Percentiles rank a stretch among this genome's conserved stretches.
Evolutionary conservation across 2,113 vertebrate genomes (phyloP).

Genomic region (Aldabrachelys gigantea): DNA sequence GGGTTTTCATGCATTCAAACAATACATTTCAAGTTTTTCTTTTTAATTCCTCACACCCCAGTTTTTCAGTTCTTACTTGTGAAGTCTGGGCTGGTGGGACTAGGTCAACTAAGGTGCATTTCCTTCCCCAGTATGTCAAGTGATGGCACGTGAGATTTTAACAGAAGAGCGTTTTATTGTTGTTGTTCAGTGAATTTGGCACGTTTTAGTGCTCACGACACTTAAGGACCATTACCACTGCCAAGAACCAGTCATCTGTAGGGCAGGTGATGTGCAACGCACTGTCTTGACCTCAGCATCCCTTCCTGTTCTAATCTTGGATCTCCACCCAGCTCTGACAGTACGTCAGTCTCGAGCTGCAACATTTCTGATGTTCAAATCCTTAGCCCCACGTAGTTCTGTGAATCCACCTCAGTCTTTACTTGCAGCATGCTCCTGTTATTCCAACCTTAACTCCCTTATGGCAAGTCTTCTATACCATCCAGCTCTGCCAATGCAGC

Average conservation of each 20-base stretch:
- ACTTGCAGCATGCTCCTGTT: not conserved
- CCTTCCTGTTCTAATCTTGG: not conserved
- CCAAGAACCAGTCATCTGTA: not conserved
- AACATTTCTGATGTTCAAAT: not conserved
- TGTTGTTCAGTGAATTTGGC: rapidly evolving
- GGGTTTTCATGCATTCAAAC: not conserved
- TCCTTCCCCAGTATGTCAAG: not conserved
- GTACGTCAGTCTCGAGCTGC: rapidly evolving
- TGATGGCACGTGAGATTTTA: not conserved
- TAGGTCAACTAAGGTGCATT: not conserved
- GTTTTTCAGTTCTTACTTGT: conserved; percentile 37
- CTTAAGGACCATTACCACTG: not conserved
- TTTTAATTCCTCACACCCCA: not conserved
- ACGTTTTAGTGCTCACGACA: rapidly evolving
- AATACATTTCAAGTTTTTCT: not conserved
- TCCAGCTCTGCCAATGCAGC: rapidly evolving
- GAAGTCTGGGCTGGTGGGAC: not conserved
- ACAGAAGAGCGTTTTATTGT: rapidly evolving
- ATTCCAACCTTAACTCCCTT: rapidly evolving
- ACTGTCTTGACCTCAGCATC: rapidly evolving
- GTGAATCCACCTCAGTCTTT: not conserved
- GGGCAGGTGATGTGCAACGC: rapidly evolving
- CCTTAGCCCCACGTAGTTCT: not conserved
- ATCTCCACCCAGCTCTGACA: rapidly evolving
- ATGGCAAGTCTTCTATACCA: not conserved